Conservation (phyloP, 2,888 invertebrate species). For the Osmoderma eremita region DNA sequence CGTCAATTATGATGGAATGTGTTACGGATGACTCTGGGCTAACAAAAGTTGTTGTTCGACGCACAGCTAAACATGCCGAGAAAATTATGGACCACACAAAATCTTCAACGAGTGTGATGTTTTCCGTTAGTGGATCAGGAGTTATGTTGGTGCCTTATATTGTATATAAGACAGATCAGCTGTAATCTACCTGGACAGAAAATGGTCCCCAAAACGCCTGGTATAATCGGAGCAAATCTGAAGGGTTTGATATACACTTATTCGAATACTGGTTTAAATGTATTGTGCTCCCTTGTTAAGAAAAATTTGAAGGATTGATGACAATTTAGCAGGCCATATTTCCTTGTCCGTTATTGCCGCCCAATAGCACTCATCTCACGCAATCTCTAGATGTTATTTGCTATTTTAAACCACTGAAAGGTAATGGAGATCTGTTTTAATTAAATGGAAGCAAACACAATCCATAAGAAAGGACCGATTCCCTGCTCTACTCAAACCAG, state of each 20-base stretch:
- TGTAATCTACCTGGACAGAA: conserved; percentile 53
- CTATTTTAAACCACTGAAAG: not conserved
- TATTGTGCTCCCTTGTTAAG: conserved; percentile 48
- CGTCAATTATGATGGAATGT: conserved; percentile 57
- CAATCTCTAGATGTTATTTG: not conserved
- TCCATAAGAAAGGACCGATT: too few species aligned
- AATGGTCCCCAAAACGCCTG: conserved; percentile 51
- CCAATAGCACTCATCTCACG: not conserved
- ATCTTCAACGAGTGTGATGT: conserved; percentile 41
- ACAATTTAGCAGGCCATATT: not conserved
- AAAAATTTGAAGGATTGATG: conserved; percentile 45
- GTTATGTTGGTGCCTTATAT: conserved; percentile 45
- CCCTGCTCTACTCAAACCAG: too few species aligned
- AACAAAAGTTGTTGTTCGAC: not conserved
- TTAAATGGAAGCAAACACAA: too few species aligned
- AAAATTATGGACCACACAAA: conserved; percentile 41
- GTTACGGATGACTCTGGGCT: conserved; percentile 55
- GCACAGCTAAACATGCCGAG: conserved; percentile 23
- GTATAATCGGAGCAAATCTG: conserved; percentile 52
- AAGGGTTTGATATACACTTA: conserved; percentile 52
- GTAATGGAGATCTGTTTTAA: too few species aligned
- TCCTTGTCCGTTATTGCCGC: not conserved
- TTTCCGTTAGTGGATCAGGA: conserved; percentile 29
- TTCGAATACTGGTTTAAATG: conserved; percentile 50
- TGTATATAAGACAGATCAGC: conserved; percentile 52